Evolutionary conservation across 2,888 invertebrate species (phyloP), one percentile per base, ranked within the genome.

Genomic region (Uloborus plumipes): DNA sequence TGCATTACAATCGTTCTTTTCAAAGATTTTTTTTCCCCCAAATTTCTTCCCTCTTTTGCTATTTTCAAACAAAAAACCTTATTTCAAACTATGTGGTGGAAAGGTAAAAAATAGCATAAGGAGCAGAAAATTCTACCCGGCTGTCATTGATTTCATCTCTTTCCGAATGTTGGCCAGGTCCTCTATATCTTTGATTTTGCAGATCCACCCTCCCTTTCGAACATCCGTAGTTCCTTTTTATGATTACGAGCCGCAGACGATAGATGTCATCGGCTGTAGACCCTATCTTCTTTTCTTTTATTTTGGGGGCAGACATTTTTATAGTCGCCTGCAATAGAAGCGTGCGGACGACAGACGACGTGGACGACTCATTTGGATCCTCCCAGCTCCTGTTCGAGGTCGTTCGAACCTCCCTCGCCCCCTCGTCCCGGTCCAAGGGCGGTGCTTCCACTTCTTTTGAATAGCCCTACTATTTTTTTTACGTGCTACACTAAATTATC

Each of bases 221-320:
- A 62, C 79, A 50, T 58, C 55, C 58, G 61, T 50, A 61, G 58
- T 81, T 74, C 73, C 58, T 64, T 74, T 81, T 81, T 81, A 81
- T 81, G 80, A 74, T 74, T 70, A 81, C 80, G 80, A 81, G 65
- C 55, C 31, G 31, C 74, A 74, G 74, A 70, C 80, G 74, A 81
- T 81, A 81, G 80, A 81, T 81, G 80, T 81, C 80, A 81, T 70
- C 74, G 80, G 74, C 74, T 81, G 80, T 64, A 81, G 62, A 69
- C 74, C 1, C 39, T 39, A 39, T 39, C 39, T 39, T 39, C 39
- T 39, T 47, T 50, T 51, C 64, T 70, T 81, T 81, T 70, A 70
- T 74, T 74, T 78, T 81, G 58, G 64, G 62, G 61, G 16, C 64
- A 74, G 69, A 64, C 61, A 50, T 51, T 81, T 81, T 81, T 74